Percentiles rank a stretch among this genome's conserved stretches.
phyloP scores from a whole-genome alignment of 2,113 vertebrate genomes.

The Pseudonaja textilis region DNA sequence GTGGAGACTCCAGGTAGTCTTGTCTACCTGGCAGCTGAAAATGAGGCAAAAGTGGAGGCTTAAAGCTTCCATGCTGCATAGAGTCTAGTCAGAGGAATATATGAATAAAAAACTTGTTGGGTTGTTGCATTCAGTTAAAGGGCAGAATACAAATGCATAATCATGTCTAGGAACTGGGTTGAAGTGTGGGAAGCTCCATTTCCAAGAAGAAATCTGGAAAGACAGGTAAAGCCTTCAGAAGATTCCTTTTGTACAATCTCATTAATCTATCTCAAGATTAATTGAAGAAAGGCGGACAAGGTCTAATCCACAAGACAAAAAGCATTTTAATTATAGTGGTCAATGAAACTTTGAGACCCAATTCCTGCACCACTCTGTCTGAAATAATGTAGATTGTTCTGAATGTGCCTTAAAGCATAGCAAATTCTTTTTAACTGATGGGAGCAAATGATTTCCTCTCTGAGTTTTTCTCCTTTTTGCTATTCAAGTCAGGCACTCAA shows the following conservation, averaged over 20 bases:
- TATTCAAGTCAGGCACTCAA: not conserved
- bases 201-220: not conserved
- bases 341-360: not conserved
- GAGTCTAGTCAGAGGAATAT: not conserved
- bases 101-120: not conserved
- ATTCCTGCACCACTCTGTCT: not conserved
- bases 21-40: not conserved
- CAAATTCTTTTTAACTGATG: not conserved
- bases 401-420: not conserved
- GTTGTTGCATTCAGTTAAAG: not conserved
- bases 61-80: not conserved
- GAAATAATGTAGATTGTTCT: not conserved
- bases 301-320: not conserved
- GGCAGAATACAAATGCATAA: not conserved
- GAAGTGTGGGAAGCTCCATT: not conserved
- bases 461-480: not conserved
- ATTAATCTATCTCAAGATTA: not conserved
- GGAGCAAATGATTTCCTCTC: not conserved
- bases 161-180: not conserved
- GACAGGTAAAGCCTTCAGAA: not conserved
- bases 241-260: not conserved
- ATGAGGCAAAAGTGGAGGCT: not conserved
- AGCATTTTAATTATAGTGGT: not conserved
- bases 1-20: not conserved
- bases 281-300: not conserved